Conservation (phyloP, 2,113 vertebrate genomes). For the Corythoichthys haematopterus region DNA sequence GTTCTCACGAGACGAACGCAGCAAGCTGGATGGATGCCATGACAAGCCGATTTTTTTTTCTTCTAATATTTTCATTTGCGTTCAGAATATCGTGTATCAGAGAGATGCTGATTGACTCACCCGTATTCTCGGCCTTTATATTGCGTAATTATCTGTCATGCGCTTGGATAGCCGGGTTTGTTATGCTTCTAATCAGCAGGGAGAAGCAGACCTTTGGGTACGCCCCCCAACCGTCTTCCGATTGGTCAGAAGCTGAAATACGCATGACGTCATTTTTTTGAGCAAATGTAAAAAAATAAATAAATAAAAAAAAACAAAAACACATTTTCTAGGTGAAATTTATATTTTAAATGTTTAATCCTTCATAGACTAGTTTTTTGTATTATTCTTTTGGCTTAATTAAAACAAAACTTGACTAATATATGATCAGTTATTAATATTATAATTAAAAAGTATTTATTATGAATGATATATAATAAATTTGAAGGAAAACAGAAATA, state of each 20-base stretch:
- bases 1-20: neutral
- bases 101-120: slow-evolving; percentile 16
- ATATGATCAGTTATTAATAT: no score
- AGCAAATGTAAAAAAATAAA: neutral
- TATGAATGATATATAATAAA: no score
- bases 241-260: slow-evolving; percentile 32
- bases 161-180: slow-evolving; percentile 9
- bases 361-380: no score
- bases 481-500: no score
- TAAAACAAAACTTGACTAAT: no score
- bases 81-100: neutral
- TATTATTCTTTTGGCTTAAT: no score
- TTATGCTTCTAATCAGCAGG: slow-evolving; percentile 19
- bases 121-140: slow-evolving; percentile 15
- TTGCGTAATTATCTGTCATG: slow-evolving; percentile 13
- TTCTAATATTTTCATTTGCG: neutral
- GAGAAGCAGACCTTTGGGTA: neutral
- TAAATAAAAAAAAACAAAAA: neutral
- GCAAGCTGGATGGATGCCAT: neutral
- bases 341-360: no score
- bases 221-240: slow-evolving; percentile 23
- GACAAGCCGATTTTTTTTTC: no score
- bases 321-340: neutral
- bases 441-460: no score
- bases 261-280: neutral